Conservation (phyloP, 2,888 invertebrate genomes). For the Serrognathus titanus region DNA sequence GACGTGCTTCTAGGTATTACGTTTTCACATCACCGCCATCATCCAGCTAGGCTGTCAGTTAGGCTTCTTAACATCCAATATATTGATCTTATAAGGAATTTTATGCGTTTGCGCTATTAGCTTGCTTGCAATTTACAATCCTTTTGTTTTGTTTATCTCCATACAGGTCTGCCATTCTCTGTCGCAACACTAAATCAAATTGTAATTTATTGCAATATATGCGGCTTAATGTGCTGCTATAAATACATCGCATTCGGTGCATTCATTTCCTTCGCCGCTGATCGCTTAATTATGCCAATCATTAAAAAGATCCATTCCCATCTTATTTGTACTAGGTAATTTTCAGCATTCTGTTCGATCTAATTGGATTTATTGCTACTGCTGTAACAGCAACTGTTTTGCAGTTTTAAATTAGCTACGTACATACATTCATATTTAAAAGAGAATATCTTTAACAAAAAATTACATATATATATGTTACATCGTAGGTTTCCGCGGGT, state of each 20-base stretch:
- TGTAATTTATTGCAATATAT: neutral
- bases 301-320: neutral
- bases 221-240: neutral
- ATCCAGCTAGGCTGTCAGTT: slow-evolving; percentile 23
- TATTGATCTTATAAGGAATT: slow-evolving; percentile 34
- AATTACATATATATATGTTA: too few relatives aligned
- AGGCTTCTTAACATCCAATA: slow-evolving; percentile 28
- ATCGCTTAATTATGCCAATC: slow-evolving; percentile 1
- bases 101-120: slow-evolving; percentile 34
- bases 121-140: slow-evolving; percentile 29
- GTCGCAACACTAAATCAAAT: slow-evolving; percentile 1
- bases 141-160: slow-evolving; percentile 21
- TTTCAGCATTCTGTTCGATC: neutral
- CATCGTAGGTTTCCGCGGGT: too few relatives aligned
- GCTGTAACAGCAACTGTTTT: too few relatives aligned
- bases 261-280: neutral
- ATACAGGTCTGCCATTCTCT: neutral
- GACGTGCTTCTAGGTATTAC: slow-evolving; percentile 1
- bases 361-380: too few relatives aligned
- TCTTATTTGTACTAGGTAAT: neutral
- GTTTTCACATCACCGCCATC: slow-evolving; percentile 22
- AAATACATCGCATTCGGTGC: neutral
- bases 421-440: too few relatives aligned
- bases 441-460: too few relatives aligned
- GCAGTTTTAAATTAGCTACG: too few relatives aligned